Evolutionary conservation across 2,888 invertebrate genomes (phyloP).

Genomic region (Endomychus coccineus): DNA sequence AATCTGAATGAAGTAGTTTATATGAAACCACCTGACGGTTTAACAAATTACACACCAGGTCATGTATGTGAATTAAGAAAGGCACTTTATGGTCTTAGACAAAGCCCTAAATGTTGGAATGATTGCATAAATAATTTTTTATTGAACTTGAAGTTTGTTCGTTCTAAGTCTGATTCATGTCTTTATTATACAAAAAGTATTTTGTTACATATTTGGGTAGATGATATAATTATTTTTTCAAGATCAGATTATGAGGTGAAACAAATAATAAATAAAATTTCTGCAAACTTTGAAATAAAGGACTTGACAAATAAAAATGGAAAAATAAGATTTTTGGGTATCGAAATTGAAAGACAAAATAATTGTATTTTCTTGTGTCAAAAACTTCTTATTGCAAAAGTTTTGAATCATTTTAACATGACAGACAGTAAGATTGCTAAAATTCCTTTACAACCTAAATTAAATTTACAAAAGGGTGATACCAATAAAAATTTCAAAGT

Average conservation of each 20-base stretch:
- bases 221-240: too few relatives aligned
- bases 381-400: slow-evolving; percentile 18
- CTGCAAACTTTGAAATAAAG: slow-evolving; percentile 16
- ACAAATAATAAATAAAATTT: slow-evolving; percentile 12
- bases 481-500: background rate
- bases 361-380: slow-evolving; percentile 16
- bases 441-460: slow-evolving; percentile 18
- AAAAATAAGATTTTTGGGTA: slow-evolving; percentile 17
- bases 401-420: slow-evolving; percentile 20
- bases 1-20: slow-evolving; percentile 2
- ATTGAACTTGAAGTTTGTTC: slow-evolving; percentile 13
- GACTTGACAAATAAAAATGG: slow-evolving; percentile 16
- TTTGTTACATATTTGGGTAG: too few relatives aligned
- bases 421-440: slow-evolving; percentile 11
- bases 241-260: slow-evolving; percentile 11
- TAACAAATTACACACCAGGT: slow-evolving; percentile 3
- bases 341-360: slow-evolving; percentile 11
- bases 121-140: slow-evolving; percentile 15
- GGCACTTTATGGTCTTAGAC: slow-evolving; percentile 19
- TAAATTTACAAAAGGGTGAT: slow-evolving; percentile 9
- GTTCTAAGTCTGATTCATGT: slow-evolving; percentile 21
- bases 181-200: slow-evolving; percentile 18
- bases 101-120: slow-evolving; percentile 22
- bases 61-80: slow-evolving; percentile 18
- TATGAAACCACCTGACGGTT: slow-evolving; percentile 8